These are phyloP conservation scores for Drosophila incognita DNA, from an alignment of 2,888 invertebrate genomes.

Conservation along the genomic window DNA sequence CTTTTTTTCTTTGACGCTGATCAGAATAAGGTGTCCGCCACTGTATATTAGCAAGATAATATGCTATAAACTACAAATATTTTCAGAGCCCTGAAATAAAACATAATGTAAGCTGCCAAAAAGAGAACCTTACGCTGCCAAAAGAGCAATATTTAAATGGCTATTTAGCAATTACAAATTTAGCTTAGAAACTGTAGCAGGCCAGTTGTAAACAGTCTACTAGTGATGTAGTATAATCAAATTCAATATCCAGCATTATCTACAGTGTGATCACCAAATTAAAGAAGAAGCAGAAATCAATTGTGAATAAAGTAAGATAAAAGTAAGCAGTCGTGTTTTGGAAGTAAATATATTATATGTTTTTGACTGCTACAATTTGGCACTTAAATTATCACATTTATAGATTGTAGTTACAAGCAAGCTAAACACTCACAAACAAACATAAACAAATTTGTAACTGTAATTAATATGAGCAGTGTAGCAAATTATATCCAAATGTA, in stretches of 20 bases:
- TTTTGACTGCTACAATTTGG: neutral
- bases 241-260: neutral
- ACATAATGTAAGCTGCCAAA: neutral
- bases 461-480: conserved; percentile 53
- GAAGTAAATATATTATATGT: neutral
- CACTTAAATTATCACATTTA: conserved; percentile 4
- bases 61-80: neutral
- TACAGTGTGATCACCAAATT: neutral
- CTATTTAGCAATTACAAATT: neutral
- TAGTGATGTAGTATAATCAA: neutral
- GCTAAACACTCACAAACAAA: conserved; percentile 5
- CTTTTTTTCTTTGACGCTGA: no score
- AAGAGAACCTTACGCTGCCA: neutral
- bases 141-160: neutral
- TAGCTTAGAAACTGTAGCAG: neutral
- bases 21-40: no score
- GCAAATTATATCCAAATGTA: conserved; percentile 35
- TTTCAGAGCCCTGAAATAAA: neutral
- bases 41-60: neutral
- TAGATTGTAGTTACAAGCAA: conserved; percentile 43
- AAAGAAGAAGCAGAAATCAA: neutral
- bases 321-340: neutral
- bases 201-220: neutral
- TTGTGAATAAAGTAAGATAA: neutral
- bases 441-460: conserved; percentile 34